These are phyloP conservation scores for Temnothorax longispinosus DNA, from an alignment of 1,140 invertebrate species.

Conservation along the genomic window DNA sequence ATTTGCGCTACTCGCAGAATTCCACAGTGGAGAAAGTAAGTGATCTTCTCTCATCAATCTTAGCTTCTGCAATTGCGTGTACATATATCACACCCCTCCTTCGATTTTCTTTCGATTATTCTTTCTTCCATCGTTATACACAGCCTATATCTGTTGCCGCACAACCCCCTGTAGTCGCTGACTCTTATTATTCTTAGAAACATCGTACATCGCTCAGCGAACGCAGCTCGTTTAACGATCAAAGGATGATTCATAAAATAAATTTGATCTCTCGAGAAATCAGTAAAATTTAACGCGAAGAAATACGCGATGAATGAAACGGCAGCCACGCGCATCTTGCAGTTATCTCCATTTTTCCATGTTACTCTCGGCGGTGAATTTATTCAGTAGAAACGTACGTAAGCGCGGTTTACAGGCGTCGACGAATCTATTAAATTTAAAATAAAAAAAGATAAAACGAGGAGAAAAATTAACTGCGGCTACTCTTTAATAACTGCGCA, in stretches of 20 bases:
- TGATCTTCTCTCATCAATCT: slow-evolving; percentile 82
- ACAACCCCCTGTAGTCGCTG: slow-evolving; percentile 76
- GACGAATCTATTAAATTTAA: slow-evolving; percentile 12
- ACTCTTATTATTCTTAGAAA: slow-evolving; percentile 55
- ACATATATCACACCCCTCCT: slow-evolving; percentile 60
- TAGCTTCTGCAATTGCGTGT: slow-evolving; percentile 79
- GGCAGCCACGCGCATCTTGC: too few species aligned
- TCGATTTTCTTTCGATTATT: slow-evolving; percentile 61
- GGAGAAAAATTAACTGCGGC: neutral
- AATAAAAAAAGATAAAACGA: neutral
- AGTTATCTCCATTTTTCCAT: neutral
- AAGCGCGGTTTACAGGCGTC: neutral
- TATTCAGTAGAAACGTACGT: neutral
- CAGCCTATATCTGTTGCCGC: slow-evolving; percentile 71
- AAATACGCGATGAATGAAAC: slow-evolving; percentile 1
- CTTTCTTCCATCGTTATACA: slow-evolving; percentile 24
- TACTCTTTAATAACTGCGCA: neutral
- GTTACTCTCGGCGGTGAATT: neutral
- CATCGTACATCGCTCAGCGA: slow-evolving; percentile 22
- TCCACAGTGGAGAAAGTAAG: slow-evolving; percentile 87
- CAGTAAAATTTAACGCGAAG: neutral
- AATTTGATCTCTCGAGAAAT: neutral
- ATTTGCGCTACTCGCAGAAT: slow-evolving; percentile 86
- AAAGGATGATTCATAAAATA: slow-evolving; percentile 6
- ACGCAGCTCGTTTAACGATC: slow-evolving; percentile 1